Evolutionary conservation across 2,797 vertebrate genomes (phyloP).

Genomic region (Sarcophilus harrisii): DNA sequence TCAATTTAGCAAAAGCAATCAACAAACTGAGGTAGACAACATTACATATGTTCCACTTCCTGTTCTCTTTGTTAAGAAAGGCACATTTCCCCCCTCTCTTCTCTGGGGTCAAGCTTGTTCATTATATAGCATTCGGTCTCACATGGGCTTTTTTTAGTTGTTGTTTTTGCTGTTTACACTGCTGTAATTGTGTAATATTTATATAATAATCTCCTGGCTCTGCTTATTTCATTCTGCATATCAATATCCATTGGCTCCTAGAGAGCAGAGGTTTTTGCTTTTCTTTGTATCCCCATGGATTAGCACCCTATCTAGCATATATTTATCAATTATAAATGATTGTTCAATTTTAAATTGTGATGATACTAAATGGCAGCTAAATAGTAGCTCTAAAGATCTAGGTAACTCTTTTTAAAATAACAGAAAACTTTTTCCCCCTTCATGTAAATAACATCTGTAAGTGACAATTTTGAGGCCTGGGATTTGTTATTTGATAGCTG

Average conservation of each 20-base stretch:
- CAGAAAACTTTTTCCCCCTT: slow-evolving; percentile 20
- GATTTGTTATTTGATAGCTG: neutral
- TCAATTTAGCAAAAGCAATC: neutral
- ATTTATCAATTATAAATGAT: neutral
- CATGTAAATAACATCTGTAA: neutral
- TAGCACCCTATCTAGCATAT: neutral
- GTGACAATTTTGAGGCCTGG: neutral
- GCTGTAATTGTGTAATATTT: neutral
- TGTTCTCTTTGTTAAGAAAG: no score
- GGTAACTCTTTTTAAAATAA: slow-evolving; percentile 45
- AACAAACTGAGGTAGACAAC: neutral
- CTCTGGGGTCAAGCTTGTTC: neutral
- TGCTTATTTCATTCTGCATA: neutral
- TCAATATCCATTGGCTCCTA: neutral
- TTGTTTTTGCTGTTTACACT: neutral
- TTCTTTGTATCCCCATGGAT: neutral
- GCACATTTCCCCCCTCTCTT: neutral
- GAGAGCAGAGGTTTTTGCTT: neutral
- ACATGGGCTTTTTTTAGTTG: neutral
- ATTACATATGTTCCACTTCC: neutral
- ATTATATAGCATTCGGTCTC: neutral
- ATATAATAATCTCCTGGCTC: neutral
- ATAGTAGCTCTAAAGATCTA: slow-evolving; percentile 44
- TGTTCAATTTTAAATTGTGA: neutral
- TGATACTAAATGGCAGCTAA: neutral